Conservation (phyloP, 2,113 vertebrate species). For the Zosterops borbonicus region DNA sequence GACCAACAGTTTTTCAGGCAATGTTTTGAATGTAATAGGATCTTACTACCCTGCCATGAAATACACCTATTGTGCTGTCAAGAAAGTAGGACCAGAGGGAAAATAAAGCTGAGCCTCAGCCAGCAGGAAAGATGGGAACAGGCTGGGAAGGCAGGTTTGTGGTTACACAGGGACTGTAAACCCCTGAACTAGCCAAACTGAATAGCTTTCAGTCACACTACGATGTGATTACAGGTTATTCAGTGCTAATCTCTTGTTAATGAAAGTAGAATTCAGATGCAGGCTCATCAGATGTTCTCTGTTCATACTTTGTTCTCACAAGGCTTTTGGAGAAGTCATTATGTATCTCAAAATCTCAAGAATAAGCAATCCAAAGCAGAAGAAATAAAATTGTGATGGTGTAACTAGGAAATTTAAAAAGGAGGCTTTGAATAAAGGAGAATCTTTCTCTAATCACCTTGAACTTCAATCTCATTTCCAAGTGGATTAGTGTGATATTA, state of each 20-base stretch:
- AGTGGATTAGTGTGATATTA: background rate
- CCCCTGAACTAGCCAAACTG: background rate
- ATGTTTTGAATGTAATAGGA: background rate
- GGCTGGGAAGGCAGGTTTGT: background rate
- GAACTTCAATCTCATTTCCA: background rate
- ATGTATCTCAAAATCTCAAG: background rate
- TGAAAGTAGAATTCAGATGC: background rate
- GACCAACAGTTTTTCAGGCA: background rate
- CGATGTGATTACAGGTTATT: background rate
- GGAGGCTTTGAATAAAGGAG: background rate
- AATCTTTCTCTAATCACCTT: background rate
- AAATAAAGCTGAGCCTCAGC: conserved; percentile 4
- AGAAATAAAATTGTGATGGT: background rate
- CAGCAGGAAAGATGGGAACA: background rate
- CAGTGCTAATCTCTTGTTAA: background rate
- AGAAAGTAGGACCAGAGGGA: background rate
- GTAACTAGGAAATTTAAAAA: background rate
- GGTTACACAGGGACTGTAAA: background rate
- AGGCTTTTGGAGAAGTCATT: background rate
- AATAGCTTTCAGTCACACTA: background rate
- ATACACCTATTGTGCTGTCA: background rate
- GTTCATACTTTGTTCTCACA: background rate
- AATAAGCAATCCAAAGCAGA: background rate
- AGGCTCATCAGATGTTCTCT: background rate
- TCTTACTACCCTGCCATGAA: background rate